phyloP scores from a whole-genome alignment of 2,888 invertebrate species.

The Morpho achilles region DNA sequence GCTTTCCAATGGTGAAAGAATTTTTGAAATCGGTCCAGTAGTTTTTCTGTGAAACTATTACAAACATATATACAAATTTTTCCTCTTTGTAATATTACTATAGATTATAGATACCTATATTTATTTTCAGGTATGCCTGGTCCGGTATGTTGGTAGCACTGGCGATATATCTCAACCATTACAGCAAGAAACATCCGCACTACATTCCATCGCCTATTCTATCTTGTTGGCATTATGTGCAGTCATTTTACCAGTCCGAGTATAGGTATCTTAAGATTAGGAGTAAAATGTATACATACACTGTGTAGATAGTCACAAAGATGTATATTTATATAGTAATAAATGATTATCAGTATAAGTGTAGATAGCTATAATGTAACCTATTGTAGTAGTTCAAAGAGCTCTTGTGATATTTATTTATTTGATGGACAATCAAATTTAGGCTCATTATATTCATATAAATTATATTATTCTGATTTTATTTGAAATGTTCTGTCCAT shows the following conservation, averaged over 20 bases:
- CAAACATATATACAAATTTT: no score
- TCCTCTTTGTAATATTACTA: no score
- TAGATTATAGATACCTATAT: not conserved
- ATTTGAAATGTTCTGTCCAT: no score
- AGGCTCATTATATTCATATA: no score
- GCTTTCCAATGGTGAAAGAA: no score
- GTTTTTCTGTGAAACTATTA: no score
- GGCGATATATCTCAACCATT: constrained; percentile 96
- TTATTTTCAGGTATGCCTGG: constrained; percentile 89
- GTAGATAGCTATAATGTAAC: no score
- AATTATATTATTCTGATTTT: no score
- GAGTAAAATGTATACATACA: constrained; percentile 58
- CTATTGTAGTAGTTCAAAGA: no score
- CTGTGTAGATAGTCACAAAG: constrained; percentile 40
- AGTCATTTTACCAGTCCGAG: constrained; percentile 53
- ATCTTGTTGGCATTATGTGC: constrained; percentile 45
- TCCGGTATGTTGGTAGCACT: constrained; percentile 92
- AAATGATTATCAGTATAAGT: not conserved
- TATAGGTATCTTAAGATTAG: constrained; percentile 58
- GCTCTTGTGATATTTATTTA: no score
- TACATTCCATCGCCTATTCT: constrained; percentile 47
- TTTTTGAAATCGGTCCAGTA: no score
- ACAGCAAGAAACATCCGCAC: constrained; percentile 85
- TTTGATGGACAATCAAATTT: no score
- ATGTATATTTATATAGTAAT: not conserved